phyloP scores from a whole-genome alignment of 2,797 vertebrate genomes.

The Vultur gryphus region DNA sequence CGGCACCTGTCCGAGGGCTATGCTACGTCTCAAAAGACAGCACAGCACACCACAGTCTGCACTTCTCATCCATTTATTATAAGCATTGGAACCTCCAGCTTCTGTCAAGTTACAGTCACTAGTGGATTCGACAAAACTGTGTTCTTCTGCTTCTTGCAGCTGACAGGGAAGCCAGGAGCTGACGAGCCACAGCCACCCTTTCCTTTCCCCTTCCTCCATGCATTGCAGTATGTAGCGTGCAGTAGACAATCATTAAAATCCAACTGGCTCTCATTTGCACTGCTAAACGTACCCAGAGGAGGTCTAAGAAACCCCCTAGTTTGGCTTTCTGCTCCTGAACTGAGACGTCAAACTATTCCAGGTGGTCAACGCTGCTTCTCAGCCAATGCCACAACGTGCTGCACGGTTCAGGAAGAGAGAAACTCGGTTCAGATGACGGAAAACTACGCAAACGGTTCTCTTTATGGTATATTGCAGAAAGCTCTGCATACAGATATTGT shows the following conservation, averaged over 20 bases:
- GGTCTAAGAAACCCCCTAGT: neutral
- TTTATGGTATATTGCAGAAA: neutral
- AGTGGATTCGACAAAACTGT: neutral
- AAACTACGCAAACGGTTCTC: neutral
- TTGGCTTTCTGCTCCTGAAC: neutral
- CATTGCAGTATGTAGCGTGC: fast-evolving
- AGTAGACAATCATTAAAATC: neutral
- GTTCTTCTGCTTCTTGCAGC: neutral
- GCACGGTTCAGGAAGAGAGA: neutral
- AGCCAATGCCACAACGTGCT: neutral
- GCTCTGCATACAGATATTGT: neutral
- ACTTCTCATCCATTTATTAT: conserved; percentile 31
- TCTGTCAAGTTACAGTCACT: conserved; percentile 1
- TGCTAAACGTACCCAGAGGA: neutral
- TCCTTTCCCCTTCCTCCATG: neutral
- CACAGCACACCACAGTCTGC: neutral
- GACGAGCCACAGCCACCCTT: neutral
- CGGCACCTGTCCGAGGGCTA: conserved; percentile 39
- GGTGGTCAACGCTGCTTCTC: neutral
- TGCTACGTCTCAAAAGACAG: conserved; percentile 13
- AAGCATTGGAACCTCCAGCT: neutral
- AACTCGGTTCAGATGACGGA: neutral
- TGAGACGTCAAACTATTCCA: neutral
- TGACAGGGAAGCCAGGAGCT: neutral
- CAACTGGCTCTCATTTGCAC: neutral